Conservation (phyloP, 2,113 vertebrate species). For the Tenrec ecaudatus region DNA sequence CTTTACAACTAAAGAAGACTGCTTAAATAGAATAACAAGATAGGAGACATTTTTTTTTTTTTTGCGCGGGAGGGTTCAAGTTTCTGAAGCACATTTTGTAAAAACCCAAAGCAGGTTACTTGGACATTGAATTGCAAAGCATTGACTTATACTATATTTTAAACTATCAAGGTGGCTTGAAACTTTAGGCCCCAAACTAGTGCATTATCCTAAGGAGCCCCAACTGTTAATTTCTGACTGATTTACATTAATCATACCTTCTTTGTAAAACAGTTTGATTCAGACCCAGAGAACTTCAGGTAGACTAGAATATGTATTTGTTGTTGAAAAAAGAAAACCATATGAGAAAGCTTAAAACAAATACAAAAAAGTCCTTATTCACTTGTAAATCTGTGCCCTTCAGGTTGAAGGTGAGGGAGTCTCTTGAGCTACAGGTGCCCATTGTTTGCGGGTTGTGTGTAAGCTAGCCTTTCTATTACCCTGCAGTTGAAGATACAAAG, state of each 20-base stretch:
- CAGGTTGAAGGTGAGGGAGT: background rate
- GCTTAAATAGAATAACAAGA: background rate
- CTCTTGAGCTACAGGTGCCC: background rate
- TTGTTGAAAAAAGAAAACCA: background rate
- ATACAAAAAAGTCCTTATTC: background rate
- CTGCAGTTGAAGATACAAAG: no score
- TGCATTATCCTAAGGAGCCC: background rate
- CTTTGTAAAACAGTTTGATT: background rate
- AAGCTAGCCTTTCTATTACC: no score
- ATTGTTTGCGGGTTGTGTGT: no score
- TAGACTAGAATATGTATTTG: background rate
- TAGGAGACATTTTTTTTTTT: conserved; percentile 1
- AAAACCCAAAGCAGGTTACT: background rate
- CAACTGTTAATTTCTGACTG: background rate
- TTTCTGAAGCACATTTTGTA: conserved; percentile 28
- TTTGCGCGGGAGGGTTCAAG: background rate
- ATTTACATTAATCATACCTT: background rate
- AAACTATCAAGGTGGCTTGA: conserved; percentile 4
- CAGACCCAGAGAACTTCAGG: background rate
- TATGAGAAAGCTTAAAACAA: background rate
- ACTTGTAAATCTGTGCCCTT: background rate
- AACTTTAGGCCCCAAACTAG: background rate
- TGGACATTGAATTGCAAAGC: background rate
- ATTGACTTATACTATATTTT: background rate
- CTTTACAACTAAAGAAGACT: conserved; percentile 40